phyloP scores from a whole-genome alignment of 2,888 invertebrate species.

The Apamea anceps region DNA sequence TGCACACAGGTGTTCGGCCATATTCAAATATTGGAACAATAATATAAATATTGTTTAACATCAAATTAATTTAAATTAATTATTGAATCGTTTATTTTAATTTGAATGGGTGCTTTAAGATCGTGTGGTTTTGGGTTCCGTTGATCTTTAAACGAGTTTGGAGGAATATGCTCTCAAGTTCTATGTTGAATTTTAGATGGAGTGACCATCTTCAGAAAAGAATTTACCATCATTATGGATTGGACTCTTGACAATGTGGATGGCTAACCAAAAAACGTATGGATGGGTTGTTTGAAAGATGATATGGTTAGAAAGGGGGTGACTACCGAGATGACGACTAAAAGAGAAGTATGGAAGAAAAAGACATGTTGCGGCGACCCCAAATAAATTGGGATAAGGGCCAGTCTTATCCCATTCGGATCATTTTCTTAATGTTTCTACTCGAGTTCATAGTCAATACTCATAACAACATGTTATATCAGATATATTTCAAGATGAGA shows the following conservation, averaged over 20 bases:
- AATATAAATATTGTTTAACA: slow-evolving; percentile 60
- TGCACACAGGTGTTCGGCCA: slow-evolving; percentile 78
- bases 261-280: background rate
- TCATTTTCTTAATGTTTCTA: background rate
- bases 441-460: background rate
- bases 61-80: slow-evolving; percentile 65
- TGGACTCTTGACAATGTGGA: background rate
- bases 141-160: slow-evolving; percentile 7
- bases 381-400: background rate
- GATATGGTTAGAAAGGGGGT: background rate
- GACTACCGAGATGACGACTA: background rate
- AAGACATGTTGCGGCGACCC: background rate
- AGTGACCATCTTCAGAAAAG: background rate
- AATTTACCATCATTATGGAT: background rate
- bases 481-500: background rate
- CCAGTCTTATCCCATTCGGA: no score
- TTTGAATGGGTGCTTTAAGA: slow-evolving; percentile 48
- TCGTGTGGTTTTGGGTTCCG: slow-evolving; percentile 32
- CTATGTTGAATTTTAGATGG: no score
- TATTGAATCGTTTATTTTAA: slow-evolving; percentile 56
- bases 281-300: background rate
- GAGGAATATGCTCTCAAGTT: background rate
- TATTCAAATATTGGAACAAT: slow-evolving; percentile 64
- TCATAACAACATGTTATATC: background rate
- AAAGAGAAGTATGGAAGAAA: background rate